Evolutionary conservation across 2,113 vertebrate species (phyloP).

Genomic region (Tyrannus savana): DNA sequence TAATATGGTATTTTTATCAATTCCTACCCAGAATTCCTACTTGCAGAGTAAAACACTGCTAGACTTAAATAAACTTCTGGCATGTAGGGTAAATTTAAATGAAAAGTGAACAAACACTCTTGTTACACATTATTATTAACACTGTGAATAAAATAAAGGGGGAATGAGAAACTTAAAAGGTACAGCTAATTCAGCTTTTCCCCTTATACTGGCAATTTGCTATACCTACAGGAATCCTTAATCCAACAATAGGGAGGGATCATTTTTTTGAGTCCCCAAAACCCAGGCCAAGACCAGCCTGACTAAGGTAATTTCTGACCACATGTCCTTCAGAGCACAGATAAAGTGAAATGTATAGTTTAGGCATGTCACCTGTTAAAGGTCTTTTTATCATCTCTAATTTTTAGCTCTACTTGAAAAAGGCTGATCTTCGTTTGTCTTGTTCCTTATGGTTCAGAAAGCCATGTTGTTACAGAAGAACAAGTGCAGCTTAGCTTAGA

Average conservation of each 20-base stretch:
- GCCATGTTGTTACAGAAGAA: neutral
- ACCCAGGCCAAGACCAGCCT: neutral
- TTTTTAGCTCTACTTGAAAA: neutral
- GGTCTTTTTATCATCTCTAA: neutral
- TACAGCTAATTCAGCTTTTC: neutral
- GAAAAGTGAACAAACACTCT: neutral
- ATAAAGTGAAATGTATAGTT: neutral
- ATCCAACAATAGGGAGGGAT: neutral
- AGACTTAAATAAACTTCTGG: neutral
- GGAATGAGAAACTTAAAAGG: neutral
- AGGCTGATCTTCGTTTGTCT: neutral
- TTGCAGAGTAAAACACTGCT: neutral
- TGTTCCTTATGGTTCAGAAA: neutral
- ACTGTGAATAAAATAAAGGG: neutral
- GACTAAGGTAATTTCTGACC: neutral
- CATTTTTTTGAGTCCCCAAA: neutral
- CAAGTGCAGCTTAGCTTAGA: neutral
- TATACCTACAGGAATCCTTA: neutral
- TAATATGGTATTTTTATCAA: neutral
- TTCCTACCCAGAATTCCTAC: neutral
- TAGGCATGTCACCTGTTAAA: neutral
- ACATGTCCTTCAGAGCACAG: neutral
- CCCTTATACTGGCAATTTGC: neutral
- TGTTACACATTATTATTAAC: neutral
- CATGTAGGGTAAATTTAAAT: neutral